phyloP scores from a whole-genome alignment of 2,797 vertebrate genomes.

The Dermochelys coriacea region DNA sequence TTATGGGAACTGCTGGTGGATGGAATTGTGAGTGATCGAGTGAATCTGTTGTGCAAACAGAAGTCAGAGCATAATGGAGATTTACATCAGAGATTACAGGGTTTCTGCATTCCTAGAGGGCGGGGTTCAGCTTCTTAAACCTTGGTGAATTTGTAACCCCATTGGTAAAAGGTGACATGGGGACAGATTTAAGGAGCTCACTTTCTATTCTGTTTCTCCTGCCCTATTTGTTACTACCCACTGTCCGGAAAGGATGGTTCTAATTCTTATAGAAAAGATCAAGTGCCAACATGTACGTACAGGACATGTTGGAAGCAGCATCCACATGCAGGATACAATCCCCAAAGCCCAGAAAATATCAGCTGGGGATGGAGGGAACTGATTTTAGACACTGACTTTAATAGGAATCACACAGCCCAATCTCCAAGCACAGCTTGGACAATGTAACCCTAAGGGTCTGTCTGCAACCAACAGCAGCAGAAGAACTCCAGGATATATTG shows the following conservation, averaged over 20 bases:
- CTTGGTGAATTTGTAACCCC: neutral
- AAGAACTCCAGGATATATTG: neutral
- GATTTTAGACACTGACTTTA: neutral
- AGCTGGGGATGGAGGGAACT: neutral
- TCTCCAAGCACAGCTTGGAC: neutral
- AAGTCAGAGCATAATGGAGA: neutral
- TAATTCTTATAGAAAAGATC: neutral
- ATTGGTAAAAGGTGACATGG: neutral
- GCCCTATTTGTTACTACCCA: neutral
- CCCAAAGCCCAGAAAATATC: neutral
- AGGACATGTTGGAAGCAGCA: neutral
- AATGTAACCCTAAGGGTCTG: rapidly evolving
- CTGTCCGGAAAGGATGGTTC: neutral
- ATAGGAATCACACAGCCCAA: neutral
- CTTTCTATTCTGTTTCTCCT: neutral
- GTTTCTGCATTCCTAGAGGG: neutral
- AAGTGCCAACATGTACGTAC: neutral
- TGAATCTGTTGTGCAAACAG: neutral
- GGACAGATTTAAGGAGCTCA: neutral
- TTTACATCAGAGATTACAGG: neutral
- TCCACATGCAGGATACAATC: neutral
- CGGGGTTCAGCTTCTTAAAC: neutral
- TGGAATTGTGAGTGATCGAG: neutral
- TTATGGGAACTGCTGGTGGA: neutral
- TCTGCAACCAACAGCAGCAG: neutral